Percentiles rank a stretch among this genome's conserved stretches.
Evolutionary conservation across 2,113 vertebrate species (phyloP).

Genomic region (Spermophilus dauricus): DNA sequence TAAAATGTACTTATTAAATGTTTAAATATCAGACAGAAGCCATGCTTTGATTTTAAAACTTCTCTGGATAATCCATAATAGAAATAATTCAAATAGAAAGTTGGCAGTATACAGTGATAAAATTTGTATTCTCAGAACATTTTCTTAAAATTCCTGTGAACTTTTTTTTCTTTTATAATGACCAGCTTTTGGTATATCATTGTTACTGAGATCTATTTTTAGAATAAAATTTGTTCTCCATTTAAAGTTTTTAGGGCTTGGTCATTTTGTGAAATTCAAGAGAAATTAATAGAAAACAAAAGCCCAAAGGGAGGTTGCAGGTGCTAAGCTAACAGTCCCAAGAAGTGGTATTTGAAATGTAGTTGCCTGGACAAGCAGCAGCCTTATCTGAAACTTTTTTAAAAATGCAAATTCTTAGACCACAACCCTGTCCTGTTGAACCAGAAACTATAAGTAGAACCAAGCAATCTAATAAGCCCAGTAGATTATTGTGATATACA

Average conservation of each 20-base stretch:
- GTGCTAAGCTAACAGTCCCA: neutral
- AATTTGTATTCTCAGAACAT: constrained; percentile 66
- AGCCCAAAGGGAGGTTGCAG: neutral
- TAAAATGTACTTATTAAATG: constrained; percentile 53
- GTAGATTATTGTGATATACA: neutral
- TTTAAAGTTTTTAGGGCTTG: constrained; percentile 13
- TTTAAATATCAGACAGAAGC: constrained; percentile 19
- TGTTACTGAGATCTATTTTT: constrained; percentile 82
- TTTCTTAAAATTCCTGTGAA: constrained; percentile 21
- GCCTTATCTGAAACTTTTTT: neutral
- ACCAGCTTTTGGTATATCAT: constrained; percentile 77
- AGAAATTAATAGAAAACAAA: constrained; percentile 33
- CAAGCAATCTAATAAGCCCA: neutral
- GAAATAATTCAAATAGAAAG: constrained; percentile 40
- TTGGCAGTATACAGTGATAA: neutral
- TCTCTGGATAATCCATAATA: constrained; percentile 38
- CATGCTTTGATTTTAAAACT: neutral
- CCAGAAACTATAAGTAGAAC: neutral
- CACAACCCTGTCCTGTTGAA: neutral
- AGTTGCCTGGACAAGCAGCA: neutral
- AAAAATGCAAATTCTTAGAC: neutral
- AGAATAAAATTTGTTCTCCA: constrained; percentile 78
- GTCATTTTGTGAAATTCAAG: constrained; percentile 54
- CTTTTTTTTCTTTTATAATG: constrained; percentile 63
- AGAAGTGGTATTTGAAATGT: neutral